Conservation (phyloP, 2,888 invertebrate species). For the Aphodius sticticus region DNA sequence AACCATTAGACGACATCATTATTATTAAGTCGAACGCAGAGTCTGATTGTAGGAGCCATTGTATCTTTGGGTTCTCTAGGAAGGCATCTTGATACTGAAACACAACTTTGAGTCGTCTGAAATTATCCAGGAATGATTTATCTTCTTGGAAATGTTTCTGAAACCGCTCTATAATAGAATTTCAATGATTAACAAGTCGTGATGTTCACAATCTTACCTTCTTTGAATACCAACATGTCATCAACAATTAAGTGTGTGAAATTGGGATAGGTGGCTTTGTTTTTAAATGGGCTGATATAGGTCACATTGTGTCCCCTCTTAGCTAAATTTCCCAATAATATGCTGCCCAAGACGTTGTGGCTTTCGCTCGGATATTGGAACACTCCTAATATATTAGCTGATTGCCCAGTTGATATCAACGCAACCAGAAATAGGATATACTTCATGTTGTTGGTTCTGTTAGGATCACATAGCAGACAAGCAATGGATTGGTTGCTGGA, state of each 20-base stretch:
- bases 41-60: not conserved
- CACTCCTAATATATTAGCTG: conserved; percentile 46
- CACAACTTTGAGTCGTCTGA: not conserved
- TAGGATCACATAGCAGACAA: too few species aligned
- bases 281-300: conserved; percentile 45
- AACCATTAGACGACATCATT: too few species aligned
- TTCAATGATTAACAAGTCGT: too few species aligned
- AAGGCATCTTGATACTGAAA: not conserved
- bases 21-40: not conserved
- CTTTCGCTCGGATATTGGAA: conserved; percentile 45
- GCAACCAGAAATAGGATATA: not conserved
- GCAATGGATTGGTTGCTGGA: too few species aligned
- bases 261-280: conserved; percentile 55
- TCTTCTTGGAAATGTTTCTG: not conserved
- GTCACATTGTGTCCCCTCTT: conserved; percentile 58
- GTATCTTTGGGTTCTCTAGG: not conserved
- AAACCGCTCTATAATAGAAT: not conserved
- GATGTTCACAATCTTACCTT: not conserved
- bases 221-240: conserved; percentile 12
- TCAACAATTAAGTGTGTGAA: conserved; percentile 51
- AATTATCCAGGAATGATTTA: not conserved
- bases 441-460: too few species aligned
- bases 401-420: not conserved
- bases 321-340: conserved; percentile 46
- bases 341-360: conserved; percentile 45